Conservation (phyloP, 2,888 invertebrate species). For the Leucophora obtusa region DNA sequence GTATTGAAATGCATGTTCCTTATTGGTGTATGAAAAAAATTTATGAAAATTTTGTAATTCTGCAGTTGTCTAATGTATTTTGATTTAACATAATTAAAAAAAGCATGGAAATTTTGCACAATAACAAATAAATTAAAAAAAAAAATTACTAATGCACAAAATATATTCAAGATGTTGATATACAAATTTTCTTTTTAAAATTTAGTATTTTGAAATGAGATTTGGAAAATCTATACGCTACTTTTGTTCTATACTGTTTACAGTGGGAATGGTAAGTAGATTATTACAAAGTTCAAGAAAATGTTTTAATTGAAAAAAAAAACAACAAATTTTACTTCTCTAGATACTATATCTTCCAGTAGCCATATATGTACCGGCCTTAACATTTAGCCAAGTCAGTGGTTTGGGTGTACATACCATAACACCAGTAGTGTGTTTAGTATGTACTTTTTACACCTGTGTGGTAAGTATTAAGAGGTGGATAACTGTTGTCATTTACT, state of each 20-base stretch:
- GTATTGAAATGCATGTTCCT: too few relatives aligned
- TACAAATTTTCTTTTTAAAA: background rate
- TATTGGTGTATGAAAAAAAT: too few relatives aligned
- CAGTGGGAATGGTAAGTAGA: conserved; percentile 84
- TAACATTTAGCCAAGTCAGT: conserved; percentile 85
- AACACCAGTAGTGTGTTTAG: conserved; percentile 88
- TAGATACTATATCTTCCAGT: conserved; percentile 76
- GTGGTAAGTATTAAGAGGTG: conserved; percentile 82
- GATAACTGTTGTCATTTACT: background rate
- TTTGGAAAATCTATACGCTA: conserved; percentile 85
- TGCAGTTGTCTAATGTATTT: too few relatives aligned
- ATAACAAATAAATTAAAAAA: background rate
- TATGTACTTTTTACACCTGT: conserved; percentile 93
- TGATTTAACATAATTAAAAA: too few relatives aligned
- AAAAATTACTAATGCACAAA: background rate
- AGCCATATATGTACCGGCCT: conserved; percentile 84
- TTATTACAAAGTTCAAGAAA: background rate
- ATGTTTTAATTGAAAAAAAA: too few relatives aligned
- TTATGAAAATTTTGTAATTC: too few relatives aligned
- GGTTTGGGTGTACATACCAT: conserved; percentile 89
- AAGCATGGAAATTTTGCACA: background rate
- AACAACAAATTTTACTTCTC: too few relatives aligned
- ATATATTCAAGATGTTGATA: background rate
- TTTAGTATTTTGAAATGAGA: conserved; percentile 85
- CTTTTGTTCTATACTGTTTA: conserved; percentile 85